Conservation (phyloP, 2,113 vertebrate species). For the Hiodon tergisus region DNA sequence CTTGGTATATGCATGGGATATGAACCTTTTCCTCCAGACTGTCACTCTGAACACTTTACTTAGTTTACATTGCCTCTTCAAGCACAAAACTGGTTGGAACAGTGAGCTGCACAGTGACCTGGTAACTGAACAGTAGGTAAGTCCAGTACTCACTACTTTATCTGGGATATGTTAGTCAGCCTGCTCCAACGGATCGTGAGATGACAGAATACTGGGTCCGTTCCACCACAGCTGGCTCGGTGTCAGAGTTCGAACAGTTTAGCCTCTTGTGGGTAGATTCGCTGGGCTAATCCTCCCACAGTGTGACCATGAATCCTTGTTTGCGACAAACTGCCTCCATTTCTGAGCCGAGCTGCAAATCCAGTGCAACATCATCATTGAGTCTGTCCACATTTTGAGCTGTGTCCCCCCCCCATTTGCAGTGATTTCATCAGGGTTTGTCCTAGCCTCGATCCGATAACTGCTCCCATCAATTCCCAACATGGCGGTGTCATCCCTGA, state of each 20-base stretch:
- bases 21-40: slow-evolving; percentile 17
- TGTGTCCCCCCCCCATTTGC: not conserved
- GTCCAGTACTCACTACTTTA: slow-evolving; percentile 10
- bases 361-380: not conserved
- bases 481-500: not conserved
- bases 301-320: too few relatives aligned
- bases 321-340: too few relatives aligned
- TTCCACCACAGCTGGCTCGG: too few relatives aligned
- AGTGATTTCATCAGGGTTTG: not conserved
- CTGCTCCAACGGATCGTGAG: too few relatives aligned
- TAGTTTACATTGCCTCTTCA: slow-evolving; percentile 21
- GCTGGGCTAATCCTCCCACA: too few relatives aligned
- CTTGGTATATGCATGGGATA: not conserved
- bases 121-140: not conserved
- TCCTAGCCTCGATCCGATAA: slow-evolving; percentile 1
- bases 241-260: too few relatives aligned
- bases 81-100: slow-evolving; percentile 6
- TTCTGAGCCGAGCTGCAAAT: too few relatives aligned
- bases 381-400: slow-evolving; percentile 11
- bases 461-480: not conserved
- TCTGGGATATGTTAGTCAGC: not conserved
- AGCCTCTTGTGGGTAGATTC: too few relatives aligned
- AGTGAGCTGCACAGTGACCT: not conserved
- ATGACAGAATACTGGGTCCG: too few relatives aligned
- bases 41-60: slow-evolving; percentile 15